A percentile compares a stretch with the other conserved stretches of the same genome.
These are phyloP conservation scores for Apaloderma vittatum DNA, from an alignment of 2,113 vertebrate species.

Conservation along the genomic window DNA sequence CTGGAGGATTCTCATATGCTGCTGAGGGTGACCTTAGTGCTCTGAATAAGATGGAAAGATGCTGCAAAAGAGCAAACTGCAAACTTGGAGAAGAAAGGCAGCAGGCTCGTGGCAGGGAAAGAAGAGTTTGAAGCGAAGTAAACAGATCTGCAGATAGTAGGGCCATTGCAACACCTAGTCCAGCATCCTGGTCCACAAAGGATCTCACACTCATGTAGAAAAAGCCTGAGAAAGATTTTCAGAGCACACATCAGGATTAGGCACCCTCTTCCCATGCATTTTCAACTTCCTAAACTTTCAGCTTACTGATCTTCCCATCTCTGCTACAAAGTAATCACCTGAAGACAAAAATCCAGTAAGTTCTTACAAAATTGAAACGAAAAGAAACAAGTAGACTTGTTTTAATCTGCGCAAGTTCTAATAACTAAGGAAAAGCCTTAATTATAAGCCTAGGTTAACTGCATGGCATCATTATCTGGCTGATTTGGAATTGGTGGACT, in stretches of 20 bases:
- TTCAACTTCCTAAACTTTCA: not conserved
- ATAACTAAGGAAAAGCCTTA: not conserved
- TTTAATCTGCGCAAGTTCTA: not conserved
- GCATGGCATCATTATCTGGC: not conserved
- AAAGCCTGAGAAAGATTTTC: not conserved
- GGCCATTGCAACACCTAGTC: not conserved
- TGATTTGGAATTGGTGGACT: not conserved
- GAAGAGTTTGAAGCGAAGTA: not conserved
- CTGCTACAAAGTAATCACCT: not conserved
- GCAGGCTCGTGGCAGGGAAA: not conserved
- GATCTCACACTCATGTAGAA: not conserved
- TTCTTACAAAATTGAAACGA: not conserved
- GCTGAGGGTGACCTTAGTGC: not conserved
- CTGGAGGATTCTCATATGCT: not conserved
- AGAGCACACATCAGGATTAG: not conserved
- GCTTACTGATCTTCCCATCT: not conserved
- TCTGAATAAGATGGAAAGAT: not conserved
- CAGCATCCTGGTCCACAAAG: not conserved
- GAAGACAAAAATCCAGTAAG: not conserved
- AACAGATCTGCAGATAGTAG: not conserved
- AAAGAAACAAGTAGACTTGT: not conserved
- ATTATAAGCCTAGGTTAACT: constrained; percentile 6
- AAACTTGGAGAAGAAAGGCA: not conserved
- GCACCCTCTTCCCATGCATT: not conserved
- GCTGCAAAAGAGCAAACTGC: not conserved